phyloP scores from a whole-genome alignment of 2,113 vertebrate species.

The Oxyruncus cristatus region DNA sequence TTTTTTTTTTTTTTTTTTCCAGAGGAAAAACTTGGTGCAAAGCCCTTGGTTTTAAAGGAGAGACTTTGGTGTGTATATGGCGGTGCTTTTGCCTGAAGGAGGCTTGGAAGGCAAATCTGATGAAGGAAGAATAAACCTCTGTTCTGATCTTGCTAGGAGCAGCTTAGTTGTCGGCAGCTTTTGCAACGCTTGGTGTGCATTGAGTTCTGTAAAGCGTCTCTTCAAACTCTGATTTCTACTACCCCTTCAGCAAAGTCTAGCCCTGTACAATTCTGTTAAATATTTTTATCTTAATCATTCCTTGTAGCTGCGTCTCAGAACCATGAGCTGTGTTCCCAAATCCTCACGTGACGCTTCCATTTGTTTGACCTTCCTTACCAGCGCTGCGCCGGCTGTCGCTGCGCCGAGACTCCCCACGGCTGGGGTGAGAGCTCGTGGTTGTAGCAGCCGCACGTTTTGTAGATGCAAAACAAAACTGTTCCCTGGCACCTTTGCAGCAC shows the following conservation, averaged over 20 bases:
- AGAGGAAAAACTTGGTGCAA: neutral
- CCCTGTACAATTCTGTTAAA: neutral
- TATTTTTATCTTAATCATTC: neutral
- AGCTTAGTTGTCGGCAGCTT: neutral
- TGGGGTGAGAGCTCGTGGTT: neutral
- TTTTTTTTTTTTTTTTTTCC: neutral
- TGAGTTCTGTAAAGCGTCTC: neutral
- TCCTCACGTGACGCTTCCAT: accelerated
- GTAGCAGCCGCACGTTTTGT: neutral
- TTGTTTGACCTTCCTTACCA: neutral
- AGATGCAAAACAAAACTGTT: neutral
- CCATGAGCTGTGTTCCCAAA: neutral
- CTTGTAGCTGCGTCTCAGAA: neutral
- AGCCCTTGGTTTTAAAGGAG: neutral
- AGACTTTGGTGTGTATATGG: neutral
- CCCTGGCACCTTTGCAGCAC: neutral
- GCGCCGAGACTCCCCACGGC: neutral
- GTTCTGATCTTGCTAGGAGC: neutral
- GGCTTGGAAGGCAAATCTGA: neutral
- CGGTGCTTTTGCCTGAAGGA: neutral
- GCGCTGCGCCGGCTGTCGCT: accelerated
- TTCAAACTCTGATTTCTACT: neutral
- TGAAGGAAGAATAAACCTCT: neutral
- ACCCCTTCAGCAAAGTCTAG: neutral
- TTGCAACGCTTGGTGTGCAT: neutral